Evolutionary conservation across 2,113 vertebrate genomes (phyloP).

Genomic region (Polypterus senegalus): DNA sequence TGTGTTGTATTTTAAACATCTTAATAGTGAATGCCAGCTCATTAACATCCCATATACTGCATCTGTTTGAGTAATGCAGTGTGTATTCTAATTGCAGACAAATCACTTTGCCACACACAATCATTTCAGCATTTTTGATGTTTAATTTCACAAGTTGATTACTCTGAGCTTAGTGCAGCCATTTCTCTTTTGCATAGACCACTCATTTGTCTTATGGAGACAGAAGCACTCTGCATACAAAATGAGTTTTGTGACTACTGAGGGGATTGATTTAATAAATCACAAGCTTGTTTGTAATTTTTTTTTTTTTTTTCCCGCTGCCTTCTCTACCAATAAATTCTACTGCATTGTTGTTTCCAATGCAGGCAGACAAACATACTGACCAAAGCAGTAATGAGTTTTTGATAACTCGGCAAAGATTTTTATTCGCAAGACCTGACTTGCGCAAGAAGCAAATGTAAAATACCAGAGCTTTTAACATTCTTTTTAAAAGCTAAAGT

Average conservation of each 20-base stretch:
- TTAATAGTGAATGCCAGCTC: conserved; percentile 24
- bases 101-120: conserved; percentile 63
- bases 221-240: conserved; percentile 39
- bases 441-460: neutral
- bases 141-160: conserved; percentile 65
- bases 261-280: conserved; percentile 63
- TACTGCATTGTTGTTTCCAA: conserved; percentile 27
- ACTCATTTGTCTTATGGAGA: conserved; percentile 45
- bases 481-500: conserved; percentile 1
- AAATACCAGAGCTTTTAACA: neutral
- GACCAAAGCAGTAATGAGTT: conserved; percentile 15
- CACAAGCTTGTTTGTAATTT: conserved; percentile 58
- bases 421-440: neutral
- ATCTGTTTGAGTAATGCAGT: conserved; percentile 40
- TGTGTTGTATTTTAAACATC: conserved; percentile 28
- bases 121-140: conserved; percentile 53
- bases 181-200: conserved; percentile 44
- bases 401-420: conserved; percentile 3
- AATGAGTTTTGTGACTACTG: conserved; percentile 50
- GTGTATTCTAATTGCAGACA: conserved; percentile 57
- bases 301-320: conserved; percentile 33
- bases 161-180: conserved; percentile 43
- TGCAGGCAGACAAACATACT: conserved; percentile 21
- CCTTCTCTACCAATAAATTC: conserved; percentile 39
- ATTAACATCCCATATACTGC: conserved; percentile 19